A percentile compares a stretch with the other conserved stretches of the same genome.
Evolutionary conservation across 1,140 invertebrate genomes (phyloP).

Genomic region (Drosophila oshimai): DNA sequence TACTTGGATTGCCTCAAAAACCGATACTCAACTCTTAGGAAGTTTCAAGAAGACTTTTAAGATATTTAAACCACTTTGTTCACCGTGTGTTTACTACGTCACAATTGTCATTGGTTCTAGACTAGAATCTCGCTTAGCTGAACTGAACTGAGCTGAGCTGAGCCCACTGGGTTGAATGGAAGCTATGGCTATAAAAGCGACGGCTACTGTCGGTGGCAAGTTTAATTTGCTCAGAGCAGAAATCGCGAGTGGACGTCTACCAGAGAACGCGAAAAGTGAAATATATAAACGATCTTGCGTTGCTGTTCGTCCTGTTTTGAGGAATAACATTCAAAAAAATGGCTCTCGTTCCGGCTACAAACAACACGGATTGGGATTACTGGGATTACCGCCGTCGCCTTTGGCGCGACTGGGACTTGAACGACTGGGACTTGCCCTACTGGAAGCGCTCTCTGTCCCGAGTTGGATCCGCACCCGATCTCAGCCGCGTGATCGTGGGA

Average conservation of each 20-base stretch:
- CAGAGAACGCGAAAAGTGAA: conserved; percentile 58
- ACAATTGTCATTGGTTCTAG: conserved; percentile 58
- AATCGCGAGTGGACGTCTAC: conserved; percentile 73
- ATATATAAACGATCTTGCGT: conserved; percentile 18
- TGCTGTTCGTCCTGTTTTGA: conserved; percentile 57
- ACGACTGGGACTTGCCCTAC: conserved; percentile 76
- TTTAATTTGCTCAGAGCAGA: conserved; percentile 78
- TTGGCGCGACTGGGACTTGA: conserved; percentile 78
- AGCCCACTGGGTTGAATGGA: background rate
- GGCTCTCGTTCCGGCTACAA: conserved; percentile 73
- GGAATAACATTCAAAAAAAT: conserved; percentile 27
- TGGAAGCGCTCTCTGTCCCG: conserved; percentile 74
- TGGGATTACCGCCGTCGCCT: conserved; percentile 79
- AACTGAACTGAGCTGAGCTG: conserved; percentile 16
- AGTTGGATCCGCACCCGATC: conserved; percentile 73
- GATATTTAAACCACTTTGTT: background rate
- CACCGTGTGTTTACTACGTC: conserved; percentile 37
- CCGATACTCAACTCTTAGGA: too few relatives aligned
- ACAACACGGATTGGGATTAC: conserved; percentile 76
- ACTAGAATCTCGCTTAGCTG: conserved; percentile 38
- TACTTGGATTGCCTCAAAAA: too few relatives aligned
- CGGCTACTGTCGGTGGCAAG: conserved; percentile 46
- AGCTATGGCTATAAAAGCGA: conserved; percentile 69
- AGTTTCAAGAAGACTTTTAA: too few relatives aligned
- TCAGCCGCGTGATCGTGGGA: conserved; percentile 81